These are phyloP conservation scores for Acropternis orthonyx DNA, from an alignment of 2,797 vertebrate species.

Conservation along the genomic window DNA sequence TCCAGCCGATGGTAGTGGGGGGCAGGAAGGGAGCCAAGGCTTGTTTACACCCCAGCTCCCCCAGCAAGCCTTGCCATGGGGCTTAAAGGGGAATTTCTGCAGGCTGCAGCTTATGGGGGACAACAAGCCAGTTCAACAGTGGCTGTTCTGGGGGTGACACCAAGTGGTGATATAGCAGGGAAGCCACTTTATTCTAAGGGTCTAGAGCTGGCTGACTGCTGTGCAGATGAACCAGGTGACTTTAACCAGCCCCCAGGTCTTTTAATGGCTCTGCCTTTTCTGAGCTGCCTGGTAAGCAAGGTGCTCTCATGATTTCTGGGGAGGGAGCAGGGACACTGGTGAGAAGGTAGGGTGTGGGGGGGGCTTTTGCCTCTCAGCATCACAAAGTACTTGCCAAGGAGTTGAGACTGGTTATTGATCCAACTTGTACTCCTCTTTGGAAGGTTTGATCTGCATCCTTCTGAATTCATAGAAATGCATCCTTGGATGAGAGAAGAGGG, in stretches of 20 bases:
- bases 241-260: neutral
- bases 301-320: neutral
- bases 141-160: conserved; percentile 9
- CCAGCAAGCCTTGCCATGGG: neutral
- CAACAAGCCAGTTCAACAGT: neutral
- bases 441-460: neutral
- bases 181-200: neutral
- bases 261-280: neutral
- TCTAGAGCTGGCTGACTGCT: neutral
- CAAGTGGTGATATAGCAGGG: neutral
- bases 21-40: neutral
- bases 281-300: neutral
- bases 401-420: neutral
- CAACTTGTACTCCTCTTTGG: neutral
- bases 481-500: neutral
- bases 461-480: neutral
- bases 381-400: neutral
- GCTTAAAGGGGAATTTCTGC: neutral
- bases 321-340: too few relatives aligned
- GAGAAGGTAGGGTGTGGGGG: fast-evolving
- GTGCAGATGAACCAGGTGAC: neutral
- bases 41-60: neutral
- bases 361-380: neutral
- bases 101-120: neutral
- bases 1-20: neutral